Evolutionary conservation across 37 sponge, comb jelly and placozoan genomes (phyloP).

Genomic region (Cladorhizidae sp.): DNA sequence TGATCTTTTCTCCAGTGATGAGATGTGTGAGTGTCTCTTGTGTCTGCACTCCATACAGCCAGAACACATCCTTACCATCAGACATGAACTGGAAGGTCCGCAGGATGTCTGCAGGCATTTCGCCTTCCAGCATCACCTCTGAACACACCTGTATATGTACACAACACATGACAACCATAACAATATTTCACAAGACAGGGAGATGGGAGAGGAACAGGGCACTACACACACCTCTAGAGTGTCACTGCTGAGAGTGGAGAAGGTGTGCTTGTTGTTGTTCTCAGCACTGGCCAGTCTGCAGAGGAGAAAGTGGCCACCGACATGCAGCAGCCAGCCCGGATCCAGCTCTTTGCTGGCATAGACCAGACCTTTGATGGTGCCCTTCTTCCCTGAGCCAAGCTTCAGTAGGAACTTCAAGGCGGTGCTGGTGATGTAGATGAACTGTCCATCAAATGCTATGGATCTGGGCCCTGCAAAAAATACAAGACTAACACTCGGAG

Average conservation of each 20-base stretch:
- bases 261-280: constrained; percentile 7
- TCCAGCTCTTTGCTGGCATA: constrained; percentile 48
- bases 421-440: constrained; percentile 65
- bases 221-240: constrained; percentile 31
- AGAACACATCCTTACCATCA: constrained; percentile 79
- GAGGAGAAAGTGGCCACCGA: constrained; percentile 6
- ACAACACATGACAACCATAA: not conserved
- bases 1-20: constrained; percentile 58
- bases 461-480: constrained; percentile 38
- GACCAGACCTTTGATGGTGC: constrained; percentile 63
- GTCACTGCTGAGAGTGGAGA: constrained; percentile 1
- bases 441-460: constrained; percentile 79
- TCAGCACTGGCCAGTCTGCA: not conserved
- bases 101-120: constrained; percentile 5
- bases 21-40: constrained; percentile 28
- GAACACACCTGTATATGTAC: constrained; percentile 2
- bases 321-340: constrained; percentile 57
- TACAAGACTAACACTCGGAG: too few species aligned
- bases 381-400: constrained; percentile 75
- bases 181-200: too few species aligned
- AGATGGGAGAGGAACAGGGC: too few species aligned
- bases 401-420: constrained; percentile 57
- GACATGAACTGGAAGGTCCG: constrained; percentile 62
- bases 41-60: constrained; percentile 59
- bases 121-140: constrained; percentile 13